Evolutionary conservation across 2,888 invertebrate species (phyloP).

Genomic region (Limnephilus auricula): DNA sequence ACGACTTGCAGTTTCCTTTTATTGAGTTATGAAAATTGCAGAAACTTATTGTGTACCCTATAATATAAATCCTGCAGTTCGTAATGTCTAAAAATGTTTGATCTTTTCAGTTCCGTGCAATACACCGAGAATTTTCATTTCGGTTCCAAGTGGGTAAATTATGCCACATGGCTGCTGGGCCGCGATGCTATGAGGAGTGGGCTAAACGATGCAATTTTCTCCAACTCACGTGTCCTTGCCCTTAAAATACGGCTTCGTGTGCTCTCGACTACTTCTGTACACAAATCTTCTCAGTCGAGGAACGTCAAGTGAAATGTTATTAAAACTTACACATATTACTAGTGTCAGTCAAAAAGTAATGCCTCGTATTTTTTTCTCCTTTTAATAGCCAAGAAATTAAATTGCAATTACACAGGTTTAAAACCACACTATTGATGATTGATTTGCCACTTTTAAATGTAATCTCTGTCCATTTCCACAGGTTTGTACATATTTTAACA

Average conservation of each 20-base stretch:
- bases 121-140: neutral
- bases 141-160: neutral
- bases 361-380: no score
- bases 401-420: no score
- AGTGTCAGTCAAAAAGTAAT: no score
- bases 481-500: no score
- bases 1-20: no score
- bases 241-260: neutral
- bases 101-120: neutral
- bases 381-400: no score
- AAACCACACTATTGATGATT: no score
- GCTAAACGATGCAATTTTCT: neutral
- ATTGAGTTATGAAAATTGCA: no score
- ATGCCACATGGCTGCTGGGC: neutral
- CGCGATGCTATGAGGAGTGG: neutral
- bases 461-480: no score
- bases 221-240: neutral
- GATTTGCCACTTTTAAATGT: no score
- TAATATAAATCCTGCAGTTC: neutral
- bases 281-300: neutral
- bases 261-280: neutral
- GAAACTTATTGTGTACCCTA: no score
- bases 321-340: no score
- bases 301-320: neutral
- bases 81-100: neutral